Evolutionary conservation across 2,797 vertebrate species (phyloP), one percentile per base, ranked within the genome.

Genomic region (Megaceryle alcyon): DNA sequence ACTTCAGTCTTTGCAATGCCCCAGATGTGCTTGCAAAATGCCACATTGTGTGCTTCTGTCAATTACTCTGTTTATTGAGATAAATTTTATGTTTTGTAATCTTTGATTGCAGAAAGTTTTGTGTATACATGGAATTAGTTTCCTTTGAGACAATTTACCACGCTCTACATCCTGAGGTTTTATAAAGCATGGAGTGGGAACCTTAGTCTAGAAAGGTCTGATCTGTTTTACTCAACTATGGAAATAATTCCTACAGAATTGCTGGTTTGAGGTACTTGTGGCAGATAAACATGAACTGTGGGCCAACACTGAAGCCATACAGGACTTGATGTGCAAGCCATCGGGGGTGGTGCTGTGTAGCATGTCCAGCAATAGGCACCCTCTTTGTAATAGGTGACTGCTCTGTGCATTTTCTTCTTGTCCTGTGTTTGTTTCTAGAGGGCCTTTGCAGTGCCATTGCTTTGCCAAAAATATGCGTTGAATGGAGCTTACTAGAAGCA

Each of bases 1-100:
- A 18, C 19, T 56, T 29, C 57, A 86, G 44, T 79, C 54, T 77
- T 75, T 70, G 53, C 3, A 6, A 44, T 0, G 0, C 25, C 19
- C 16, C 29, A 60, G 41, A 57, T 1, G 0, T 44, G 44, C 29
- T 89, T 65, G 49, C 71, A 46, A 70, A 86, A 71, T 77, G 63
- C 78, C 1, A 1, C 29, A 2, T 41, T 46, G 46, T 57, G n/a
- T 7, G 0, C 10, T 2, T 6, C 1, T 65, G 64, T 63, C 71
- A 53, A 3, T 56, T 49, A 51, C 29, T 72, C 25, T 16, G 31
- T 92, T 83, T 66, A 57, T 49, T 85, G 77, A 76, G 54, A 54
- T 63, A 66, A 66, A 84, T 51, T 11, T 61, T 17, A 37, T 26
- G 29, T 88, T 88, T 92, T 43, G 16, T 43, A 76, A 13, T 69